Evolutionary conservation across 2,797 vertebrate genomes (phyloP).

Genomic region (Astyanax mexicanus): DNA sequence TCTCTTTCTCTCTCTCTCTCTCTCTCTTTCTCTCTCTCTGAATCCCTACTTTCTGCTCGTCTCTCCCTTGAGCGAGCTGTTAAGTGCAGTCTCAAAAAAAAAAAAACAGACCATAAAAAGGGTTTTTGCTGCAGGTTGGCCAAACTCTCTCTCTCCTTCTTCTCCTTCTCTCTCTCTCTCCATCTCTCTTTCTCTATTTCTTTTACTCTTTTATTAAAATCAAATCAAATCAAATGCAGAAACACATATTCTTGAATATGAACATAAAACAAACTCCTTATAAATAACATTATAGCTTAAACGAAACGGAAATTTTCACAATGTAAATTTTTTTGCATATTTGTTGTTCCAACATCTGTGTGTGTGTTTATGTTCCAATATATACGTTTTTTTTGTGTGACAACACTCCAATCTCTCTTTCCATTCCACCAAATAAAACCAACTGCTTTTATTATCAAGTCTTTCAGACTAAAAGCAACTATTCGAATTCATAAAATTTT

Average conservation of each 20-base stretch:
- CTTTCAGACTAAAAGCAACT: no score
- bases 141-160: conserved; percentile 52
- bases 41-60: conserved; percentile 53
- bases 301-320: no score
- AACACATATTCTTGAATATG: not conserved
- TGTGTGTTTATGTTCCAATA: no score
- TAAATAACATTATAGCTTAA: not conserved
- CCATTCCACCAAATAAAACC: no score
- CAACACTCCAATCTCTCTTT: no score
- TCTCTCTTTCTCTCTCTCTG: conserved; percentile 58
- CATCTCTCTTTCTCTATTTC: conserved; percentile 38
- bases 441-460: no score
- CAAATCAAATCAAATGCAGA: not conserved
- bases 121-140: conserved; percentile 75
- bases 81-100: conserved; percentile 72
- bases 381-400: no score
- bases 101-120: conserved; percentile 76
- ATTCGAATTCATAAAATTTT: no score
- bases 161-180: conserved; percentile 48
- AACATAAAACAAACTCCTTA: not conserved
- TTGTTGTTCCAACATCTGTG: no score
- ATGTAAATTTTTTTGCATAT: no score
- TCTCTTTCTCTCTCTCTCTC: conserved; percentile 50
- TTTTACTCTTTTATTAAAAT: not conserved
- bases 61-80: conserved; percentile 57